Conservation (phyloP, 2,113 vertebrate species). For the Dicaeum eximium region DNA sequence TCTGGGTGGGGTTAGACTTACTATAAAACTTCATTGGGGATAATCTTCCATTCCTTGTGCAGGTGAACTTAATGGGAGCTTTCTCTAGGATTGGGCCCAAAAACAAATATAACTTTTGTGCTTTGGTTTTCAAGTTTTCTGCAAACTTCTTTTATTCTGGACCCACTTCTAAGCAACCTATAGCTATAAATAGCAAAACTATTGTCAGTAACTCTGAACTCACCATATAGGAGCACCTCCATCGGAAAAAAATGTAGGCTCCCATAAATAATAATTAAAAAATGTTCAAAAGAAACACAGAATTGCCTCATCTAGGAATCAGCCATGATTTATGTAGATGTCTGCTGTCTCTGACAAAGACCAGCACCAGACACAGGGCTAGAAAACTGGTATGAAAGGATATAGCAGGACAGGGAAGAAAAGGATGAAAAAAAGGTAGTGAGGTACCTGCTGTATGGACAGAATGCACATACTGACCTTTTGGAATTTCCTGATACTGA, state of each 20-base stretch:
- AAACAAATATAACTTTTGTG: background rate
- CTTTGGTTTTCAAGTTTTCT: background rate
- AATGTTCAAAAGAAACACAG: background rate
- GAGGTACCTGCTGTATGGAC: background rate
- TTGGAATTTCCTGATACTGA: background rate
- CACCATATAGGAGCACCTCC: background rate
- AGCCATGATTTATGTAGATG: background rate
- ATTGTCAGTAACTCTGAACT: background rate
- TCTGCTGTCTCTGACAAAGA: conserved; percentile 11
- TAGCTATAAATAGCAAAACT: background rate
- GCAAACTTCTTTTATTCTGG: background rate
- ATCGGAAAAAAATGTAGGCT: background rate
- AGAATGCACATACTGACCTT: background rate
- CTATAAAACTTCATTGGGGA: background rate
- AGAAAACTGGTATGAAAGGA: background rate
- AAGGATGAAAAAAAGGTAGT: background rate
- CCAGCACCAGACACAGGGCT: background rate
- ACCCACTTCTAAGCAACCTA: background rate
- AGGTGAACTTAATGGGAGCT: conserved; percentile 3
- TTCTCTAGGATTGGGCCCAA: background rate
- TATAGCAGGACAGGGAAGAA: background rate
- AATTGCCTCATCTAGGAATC: background rate
- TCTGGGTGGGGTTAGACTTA: background rate
- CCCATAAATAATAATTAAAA: background rate
- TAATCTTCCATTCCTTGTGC: background rate